A percentile compares a stretch with the other conserved stretches of the same genome.
Evolutionary conservation across 2,888 invertebrate species (phyloP).

Genomic region (Tetranychus piercei): DNA sequence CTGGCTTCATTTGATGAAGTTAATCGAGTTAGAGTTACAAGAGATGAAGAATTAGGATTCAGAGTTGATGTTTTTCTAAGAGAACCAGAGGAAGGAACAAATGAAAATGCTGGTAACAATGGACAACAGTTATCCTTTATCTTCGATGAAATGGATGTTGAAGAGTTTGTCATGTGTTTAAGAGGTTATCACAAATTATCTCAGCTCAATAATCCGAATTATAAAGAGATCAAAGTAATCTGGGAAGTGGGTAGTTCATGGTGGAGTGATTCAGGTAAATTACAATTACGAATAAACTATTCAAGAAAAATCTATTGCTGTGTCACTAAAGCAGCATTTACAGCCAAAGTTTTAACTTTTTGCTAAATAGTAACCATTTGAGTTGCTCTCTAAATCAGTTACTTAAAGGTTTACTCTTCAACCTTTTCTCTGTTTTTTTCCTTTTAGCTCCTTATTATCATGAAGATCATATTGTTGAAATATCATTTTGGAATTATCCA

Average conservation of each 20-base stretch:
- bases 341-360: not conserved
- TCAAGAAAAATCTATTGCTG: not conserved
- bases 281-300: not conserved
- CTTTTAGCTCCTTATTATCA: constrained; percentile 7
- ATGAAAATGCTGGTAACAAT: not conserved
- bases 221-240: constrained; percentile 3
- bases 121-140: not conserved
- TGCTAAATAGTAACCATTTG: too few relatives aligned
- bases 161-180: constrained; percentile 9
- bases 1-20: constrained; percentile 10
- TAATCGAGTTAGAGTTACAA: not conserved
- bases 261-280: constrained; percentile 9
- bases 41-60: constrained; percentile 8
- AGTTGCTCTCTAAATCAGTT: not conserved
- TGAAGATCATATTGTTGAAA: not conserved
- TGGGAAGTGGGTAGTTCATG: constrained; percentile 1
- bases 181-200: not conserved
- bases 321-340: not conserved
- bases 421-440: not conserved
- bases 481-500: constrained; percentile 2
- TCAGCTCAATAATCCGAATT: not conserved
- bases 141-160: constrained; percentile 6
- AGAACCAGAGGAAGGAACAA: not conserved
- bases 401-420: not conserved
- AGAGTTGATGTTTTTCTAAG: not conserved